A percentile compares a stretch with the other conserved stretches of the same genome.
Conservation (phyloP, 2,888 invertebrate species). For the Andricus curvator region DNA sequence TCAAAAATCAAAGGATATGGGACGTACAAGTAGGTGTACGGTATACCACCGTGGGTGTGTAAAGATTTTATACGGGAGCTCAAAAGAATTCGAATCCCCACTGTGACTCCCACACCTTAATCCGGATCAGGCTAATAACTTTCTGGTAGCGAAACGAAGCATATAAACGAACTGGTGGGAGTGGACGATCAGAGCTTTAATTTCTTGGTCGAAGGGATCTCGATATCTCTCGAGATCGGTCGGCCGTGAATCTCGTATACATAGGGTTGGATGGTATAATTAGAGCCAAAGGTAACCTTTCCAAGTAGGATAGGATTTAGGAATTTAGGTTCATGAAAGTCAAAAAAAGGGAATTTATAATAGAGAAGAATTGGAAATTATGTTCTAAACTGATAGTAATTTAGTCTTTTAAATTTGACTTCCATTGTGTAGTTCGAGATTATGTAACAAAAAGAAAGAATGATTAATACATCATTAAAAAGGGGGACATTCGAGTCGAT, state of each 20-base stretch:
- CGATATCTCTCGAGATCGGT: conserved; percentile 47
- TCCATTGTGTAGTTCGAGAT: no score
- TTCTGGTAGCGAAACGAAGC: conserved; percentile 25
- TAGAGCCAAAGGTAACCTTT: conserved; percentile 44
- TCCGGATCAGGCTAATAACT: conserved; percentile 41
- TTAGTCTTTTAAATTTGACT: not conserved
- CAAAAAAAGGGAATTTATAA: conserved; percentile 39
- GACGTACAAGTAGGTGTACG: not conserved
- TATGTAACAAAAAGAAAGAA: no score
- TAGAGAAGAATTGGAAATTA: not conserved
- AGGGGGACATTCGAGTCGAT: no score
- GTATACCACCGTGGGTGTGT: conserved; percentile 6
- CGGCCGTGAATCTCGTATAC: conserved; percentile 49
- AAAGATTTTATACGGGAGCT: conserved; percentile 19
- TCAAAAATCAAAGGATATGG: not conserved
- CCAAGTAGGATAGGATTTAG: conserved; percentile 12
- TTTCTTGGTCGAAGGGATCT: conserved; percentile 47
- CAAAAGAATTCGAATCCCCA: conserved; percentile 24
- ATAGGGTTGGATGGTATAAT: conserved; percentile 51
- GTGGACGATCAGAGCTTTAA: conserved; percentile 40
- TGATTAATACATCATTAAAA: no score
- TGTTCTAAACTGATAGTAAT: not conserved
- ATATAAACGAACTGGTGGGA: not conserved
- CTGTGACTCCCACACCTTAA: conserved; percentile 39
- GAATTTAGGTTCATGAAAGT: conserved; percentile 10